phyloP scores from a whole-genome alignment of 2,888 invertebrate species.

The Furcula furcula region DNA sequence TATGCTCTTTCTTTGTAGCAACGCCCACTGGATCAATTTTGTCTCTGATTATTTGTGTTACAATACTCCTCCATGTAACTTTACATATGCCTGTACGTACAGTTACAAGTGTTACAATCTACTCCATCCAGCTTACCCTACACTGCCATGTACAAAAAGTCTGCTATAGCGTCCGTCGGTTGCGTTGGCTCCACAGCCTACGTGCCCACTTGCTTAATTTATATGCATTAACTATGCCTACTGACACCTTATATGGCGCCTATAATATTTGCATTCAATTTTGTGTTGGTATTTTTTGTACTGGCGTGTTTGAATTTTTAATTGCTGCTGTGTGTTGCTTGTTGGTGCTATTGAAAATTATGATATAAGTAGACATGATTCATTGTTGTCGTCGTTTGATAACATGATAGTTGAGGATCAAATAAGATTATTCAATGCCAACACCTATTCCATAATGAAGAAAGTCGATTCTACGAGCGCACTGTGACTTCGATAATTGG shows the following conservation, averaged over 20 bases:
- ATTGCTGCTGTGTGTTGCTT: not conserved
- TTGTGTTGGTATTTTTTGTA: conserved; percentile 13
- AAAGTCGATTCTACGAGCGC: too few relatives aligned
- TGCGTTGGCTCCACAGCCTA: conserved; percentile 7
- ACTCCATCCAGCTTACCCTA: too few relatives aligned
- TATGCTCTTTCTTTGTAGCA: conserved; percentile 17
- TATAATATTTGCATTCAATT: conserved; percentile 35
- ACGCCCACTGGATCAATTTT: conserved; percentile 38
- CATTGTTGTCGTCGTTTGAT: too few relatives aligned
- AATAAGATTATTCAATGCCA: too few relatives aligned
- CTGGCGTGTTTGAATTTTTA: conserved; percentile 15
- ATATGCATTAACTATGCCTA: conserved; percentile 55
- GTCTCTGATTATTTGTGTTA: conserved; percentile 28
- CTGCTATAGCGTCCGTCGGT: too few relatives aligned
- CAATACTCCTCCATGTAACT: too few relatives aligned
- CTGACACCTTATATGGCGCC: conserved; percentile 43
- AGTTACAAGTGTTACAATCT: too few relatives aligned
- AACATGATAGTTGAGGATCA: too few relatives aligned
- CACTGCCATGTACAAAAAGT: too few relatives aligned
- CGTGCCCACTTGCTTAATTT: conserved; percentile 57
- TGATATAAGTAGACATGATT: conserved; percentile 7
- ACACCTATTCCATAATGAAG: too few relatives aligned
- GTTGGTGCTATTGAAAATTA: not conserved
- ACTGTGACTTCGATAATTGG: too few relatives aligned
- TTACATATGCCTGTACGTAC: too few relatives aligned